phyloP scores from a whole-genome alignment of 35 echinoderm and acorn worm species.

The Hemicentrotus pulcherrimus region DNA sequence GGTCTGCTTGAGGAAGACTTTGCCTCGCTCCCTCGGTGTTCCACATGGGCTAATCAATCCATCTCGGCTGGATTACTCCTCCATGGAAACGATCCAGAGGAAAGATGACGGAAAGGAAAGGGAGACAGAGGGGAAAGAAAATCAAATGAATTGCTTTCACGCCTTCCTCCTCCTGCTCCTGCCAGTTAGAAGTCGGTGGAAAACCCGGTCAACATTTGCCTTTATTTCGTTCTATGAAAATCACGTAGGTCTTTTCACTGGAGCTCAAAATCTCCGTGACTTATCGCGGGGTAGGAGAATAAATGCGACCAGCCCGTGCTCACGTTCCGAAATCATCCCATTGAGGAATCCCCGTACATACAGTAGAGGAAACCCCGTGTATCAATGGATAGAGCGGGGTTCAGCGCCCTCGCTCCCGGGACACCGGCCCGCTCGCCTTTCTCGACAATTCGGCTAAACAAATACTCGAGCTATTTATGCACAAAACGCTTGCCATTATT shows the following conservation, averaged over 20 bases:
- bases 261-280: constrained; percentile 45
- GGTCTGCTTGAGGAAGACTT: neutral
- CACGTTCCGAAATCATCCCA: constrained; percentile 26
- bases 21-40: constrained; percentile 24
- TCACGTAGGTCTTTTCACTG: neutral
- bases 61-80: neutral
- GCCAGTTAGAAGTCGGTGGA: constrained; percentile 15
- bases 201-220: constrained; percentile 41
- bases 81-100: neutral
- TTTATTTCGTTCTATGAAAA: constrained; percentile 17
- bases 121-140: neutral
- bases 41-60: constrained; percentile 49
- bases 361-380: neutral
- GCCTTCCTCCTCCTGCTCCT: constrained; percentile 8
- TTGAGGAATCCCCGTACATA: constrained; percentile 11
- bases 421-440: constrained; percentile 43
- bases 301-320: constrained; percentile 12
- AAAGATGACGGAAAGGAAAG: constrained; percentile 29
- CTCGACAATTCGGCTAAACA: constrained; percentile 52
- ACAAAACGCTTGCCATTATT: constrained; percentile 39
- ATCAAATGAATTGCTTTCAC: constrained; percentile 55
- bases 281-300: constrained; percentile 25
- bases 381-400: constrained; percentile 36
- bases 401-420: constrained; percentile 39
- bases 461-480: constrained; percentile 56